These are phyloP conservation scores for Lasioglossum albipes DNA, from an alignment of 1,140 invertebrate genomes.

Conservation along the genomic window DNA sequence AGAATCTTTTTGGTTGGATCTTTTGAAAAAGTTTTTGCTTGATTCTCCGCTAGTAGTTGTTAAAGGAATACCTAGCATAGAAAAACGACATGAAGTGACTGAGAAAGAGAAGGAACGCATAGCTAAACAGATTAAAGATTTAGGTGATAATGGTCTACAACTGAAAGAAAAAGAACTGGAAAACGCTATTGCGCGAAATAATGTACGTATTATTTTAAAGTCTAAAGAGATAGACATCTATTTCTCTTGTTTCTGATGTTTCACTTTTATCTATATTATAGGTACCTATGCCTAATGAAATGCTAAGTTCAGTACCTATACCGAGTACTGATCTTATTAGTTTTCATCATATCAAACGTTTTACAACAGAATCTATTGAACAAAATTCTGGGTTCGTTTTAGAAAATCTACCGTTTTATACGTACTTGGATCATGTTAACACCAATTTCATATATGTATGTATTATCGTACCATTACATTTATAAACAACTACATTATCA, in stretches of 20 bases:
- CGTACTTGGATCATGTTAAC: slow-evolving; percentile 89
- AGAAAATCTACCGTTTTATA: slow-evolving; percentile 85
- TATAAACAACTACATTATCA: slow-evolving; percentile 2
- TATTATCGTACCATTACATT: slow-evolving; percentile 56
- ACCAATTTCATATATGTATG: slow-evolving; percentile 93
- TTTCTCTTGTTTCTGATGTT: slow-evolving; percentile 28
- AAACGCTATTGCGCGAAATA: slow-evolving; percentile 88
- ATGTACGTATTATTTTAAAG: slow-evolving; percentile 78
- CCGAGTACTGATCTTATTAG: slow-evolving; percentile 85
- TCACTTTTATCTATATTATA: slow-evolving; percentile 59
- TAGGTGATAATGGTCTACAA: slow-evolving; percentile 86
- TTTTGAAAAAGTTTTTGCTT: slow-evolving; percentile 87
- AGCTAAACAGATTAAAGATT: slow-evolving; percentile 82
- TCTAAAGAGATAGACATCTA: slow-evolving; percentile 25
- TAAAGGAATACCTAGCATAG: slow-evolving; percentile 81
- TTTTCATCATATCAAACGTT: slow-evolving; percentile 85
- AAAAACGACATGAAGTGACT: slow-evolving; percentile 82
- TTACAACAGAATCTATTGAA: slow-evolving; percentile 78
- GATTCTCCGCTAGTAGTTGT: slow-evolving; percentile 81
- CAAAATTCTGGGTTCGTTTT: slow-evolving; percentile 84
- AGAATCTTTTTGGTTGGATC: slow-evolving; percentile 85
- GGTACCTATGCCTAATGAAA: slow-evolving; percentile 83
- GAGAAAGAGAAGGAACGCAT: slow-evolving; percentile 85
- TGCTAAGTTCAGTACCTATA: slow-evolving; percentile 86
- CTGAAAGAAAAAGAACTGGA: slow-evolving; percentile 83